phyloP scores from a whole-genome alignment of 2,888 invertebrate species.

The Agrochola litura region DNA sequence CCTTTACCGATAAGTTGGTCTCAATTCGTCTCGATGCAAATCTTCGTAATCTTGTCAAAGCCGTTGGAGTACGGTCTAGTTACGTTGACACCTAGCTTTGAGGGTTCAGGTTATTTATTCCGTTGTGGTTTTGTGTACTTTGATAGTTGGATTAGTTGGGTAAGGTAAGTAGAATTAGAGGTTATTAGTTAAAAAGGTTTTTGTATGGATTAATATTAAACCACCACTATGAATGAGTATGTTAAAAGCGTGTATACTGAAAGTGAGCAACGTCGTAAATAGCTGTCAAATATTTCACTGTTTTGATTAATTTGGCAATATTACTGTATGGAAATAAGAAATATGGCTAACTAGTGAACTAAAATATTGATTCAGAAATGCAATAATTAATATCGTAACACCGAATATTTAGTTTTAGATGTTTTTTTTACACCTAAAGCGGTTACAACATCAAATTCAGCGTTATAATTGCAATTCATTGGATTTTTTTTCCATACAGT shows the following conservation, averaged over 20 bases:
- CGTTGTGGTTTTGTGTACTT: conserved; percentile 4
- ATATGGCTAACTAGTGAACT: too few species aligned
- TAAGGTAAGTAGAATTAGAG: background rate
- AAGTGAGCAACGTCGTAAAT: too few species aligned
- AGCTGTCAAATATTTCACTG: too few species aligned
- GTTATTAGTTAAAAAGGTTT: background rate
- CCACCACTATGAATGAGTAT: background rate
- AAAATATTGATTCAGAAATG: too few species aligned
- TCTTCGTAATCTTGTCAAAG: conserved; percentile 36
- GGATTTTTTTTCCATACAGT: too few species aligned
- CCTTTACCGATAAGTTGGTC: background rate
- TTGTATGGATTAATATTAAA: background rate
- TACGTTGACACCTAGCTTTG: conserved; percentile 28
- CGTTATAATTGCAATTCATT: too few species aligned
- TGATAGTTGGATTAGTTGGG: conserved; percentile 1
- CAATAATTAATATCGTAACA: too few species aligned
- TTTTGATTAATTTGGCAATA: too few species aligned
- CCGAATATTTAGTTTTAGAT: too few species aligned
- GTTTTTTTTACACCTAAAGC: too few species aligned
- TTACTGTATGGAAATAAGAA: too few species aligned
- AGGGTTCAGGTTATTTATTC: conserved; percentile 19
- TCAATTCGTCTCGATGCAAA: conserved; percentile 20
- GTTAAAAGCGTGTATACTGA: background rate
- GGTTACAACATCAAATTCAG: too few species aligned
- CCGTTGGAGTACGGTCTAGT: conserved; percentile 19